Conservation (phyloP, 2,797 vertebrate genomes). For the Ciconia nigra region DNA sequence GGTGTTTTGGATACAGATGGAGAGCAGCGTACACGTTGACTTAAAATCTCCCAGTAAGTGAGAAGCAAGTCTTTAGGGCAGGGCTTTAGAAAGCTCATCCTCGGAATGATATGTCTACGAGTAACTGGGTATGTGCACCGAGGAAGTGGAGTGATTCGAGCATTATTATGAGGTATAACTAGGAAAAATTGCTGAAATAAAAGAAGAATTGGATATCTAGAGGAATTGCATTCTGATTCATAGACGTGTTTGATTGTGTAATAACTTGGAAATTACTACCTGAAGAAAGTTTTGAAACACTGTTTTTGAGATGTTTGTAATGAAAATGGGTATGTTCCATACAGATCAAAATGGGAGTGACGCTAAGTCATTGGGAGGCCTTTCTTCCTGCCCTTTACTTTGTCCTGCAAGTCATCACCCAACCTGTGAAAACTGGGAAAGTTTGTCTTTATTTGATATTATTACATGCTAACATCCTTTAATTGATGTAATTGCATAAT, state of each 20-base stretch:
- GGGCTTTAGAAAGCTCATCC: background rate
- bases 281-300: background rate
- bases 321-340: background rate
- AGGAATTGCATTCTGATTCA: background rate
- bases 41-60: background rate
- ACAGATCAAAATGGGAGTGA: background rate
- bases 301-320: background rate
- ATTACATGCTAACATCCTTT: background rate
- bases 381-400: background rate
- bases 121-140: background rate
- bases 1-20: background rate
- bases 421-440: background rate
- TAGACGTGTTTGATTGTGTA: background rate
- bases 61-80: background rate
- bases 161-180: background rate
- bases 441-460: background rate
- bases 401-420: background rate
- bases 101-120: accelerated
- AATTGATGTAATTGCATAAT: background rate
- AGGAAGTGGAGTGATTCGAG: background rate
- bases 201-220: background rate
- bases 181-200: background rate
- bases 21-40: background rate
- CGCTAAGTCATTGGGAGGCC: background rate
- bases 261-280: background rate